Percentiles rank a stretch among this genome's conserved stretches.
phyloP scores from a whole-genome alignment of 1,140 invertebrate genomes.

The Battus philenor region DNA sequence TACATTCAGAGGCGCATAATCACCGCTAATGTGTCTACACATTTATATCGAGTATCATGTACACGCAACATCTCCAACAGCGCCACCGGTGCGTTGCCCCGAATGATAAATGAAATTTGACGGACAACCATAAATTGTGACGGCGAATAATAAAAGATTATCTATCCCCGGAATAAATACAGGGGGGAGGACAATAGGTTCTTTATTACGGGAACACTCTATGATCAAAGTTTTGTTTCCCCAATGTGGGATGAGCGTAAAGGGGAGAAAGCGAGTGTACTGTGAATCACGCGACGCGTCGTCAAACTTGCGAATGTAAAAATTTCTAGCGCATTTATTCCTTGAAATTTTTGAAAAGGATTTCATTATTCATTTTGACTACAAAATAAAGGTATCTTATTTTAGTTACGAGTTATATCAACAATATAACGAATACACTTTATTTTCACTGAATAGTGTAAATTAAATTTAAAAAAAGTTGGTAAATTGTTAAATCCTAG shows the following conservation, averaged over 20 bases:
- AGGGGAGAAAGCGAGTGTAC: constrained; percentile 16
- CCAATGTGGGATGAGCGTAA: constrained; percentile 22
- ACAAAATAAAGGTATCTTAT: too few relatives aligned
- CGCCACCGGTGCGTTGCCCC: constrained; percentile 28
- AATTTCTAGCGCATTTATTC: constrained; percentile 4
- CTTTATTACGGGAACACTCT: constrained; percentile 49
- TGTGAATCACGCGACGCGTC: constrained; percentile 14
- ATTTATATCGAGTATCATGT: neutral
- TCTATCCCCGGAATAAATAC: constrained; percentile 59
- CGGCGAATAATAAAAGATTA: constrained; percentile 62
- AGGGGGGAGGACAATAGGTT: constrained; percentile 51
- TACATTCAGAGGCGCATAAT: neutral
- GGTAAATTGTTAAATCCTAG: too few relatives aligned
- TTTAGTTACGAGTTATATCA: too few relatives aligned
- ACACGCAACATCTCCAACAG: neutral
- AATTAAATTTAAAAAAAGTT: too few relatives aligned
- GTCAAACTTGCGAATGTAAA: constrained; percentile 1
- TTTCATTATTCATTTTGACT: too few relatives aligned
- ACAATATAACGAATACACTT: too few relatives aligned
- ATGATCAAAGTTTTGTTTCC: constrained; percentile 35
- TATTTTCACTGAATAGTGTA: too few relatives aligned
- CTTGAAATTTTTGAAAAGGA: too few relatives aligned
- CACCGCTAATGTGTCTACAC: constrained; percentile 5
- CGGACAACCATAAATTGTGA: constrained; percentile 51
- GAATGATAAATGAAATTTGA: constrained; percentile 60